Base-by-base conservation (phyloP, 2,888 invertebrate genomes). In the Ormia ochracea region DNA sequence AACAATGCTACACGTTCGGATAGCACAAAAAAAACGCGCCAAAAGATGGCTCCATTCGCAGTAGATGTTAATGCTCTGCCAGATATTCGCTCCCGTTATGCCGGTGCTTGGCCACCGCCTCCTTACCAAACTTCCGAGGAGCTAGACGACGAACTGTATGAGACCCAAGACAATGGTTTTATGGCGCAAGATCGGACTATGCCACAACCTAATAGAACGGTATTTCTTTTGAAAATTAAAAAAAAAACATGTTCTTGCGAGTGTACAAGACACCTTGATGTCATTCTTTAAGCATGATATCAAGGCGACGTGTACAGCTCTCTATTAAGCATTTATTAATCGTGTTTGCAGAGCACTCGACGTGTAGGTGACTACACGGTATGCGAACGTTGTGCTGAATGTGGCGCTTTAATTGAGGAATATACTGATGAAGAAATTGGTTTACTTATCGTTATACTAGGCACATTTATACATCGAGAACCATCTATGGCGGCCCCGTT, bases 361-460 rank as follows among this genome's bases (percentile, higher is more conserved):
- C 86, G 90, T 56, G 92, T 93, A 28, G 94, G 94, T 0, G 94
- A 94, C 69, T 94, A 94, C 72, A 94, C 93, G 81, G 92, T 94
- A 21, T 93, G 92, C 83, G 93, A 94, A 74, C 91, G 94, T 89
- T 93, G 91, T 87, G 93, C 96, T 0, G 97, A 98, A 87, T 99
- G 99, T 89, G 97, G 98, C 14, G 94, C 94, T 1, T 92, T 94
- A 3, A 93, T 94, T 80, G 97, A 98, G 88, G 95, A 96, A 88
- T 99, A 98, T 90, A 97, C 96, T 82, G 99, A 99, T 88, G 99
- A 99, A 88, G 98, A 99, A 88, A 91, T 98, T 75, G 98, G 97
- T 0, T 92, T 99, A 68, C 95, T 98, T 85, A 96, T 99, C 84
- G 96, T 98, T 56, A 95, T 95, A 81, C 91, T 99, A 82, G 96